Conservation (phyloP, 2,113 vertebrate genomes). For the Heliornis fulica region DNA sequence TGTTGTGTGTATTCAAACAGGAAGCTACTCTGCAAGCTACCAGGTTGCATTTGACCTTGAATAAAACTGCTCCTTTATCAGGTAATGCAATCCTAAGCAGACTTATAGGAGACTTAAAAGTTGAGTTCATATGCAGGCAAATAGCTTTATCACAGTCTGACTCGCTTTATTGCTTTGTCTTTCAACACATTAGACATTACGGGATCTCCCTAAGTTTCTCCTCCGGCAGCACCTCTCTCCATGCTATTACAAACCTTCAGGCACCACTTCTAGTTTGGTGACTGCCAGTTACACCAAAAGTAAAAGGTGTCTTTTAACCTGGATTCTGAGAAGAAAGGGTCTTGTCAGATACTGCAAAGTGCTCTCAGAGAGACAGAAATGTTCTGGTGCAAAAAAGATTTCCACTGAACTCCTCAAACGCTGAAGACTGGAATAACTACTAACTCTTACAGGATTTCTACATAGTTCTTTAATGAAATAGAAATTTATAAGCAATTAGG, state of each 20-base stretch:
- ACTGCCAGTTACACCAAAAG: background rate
- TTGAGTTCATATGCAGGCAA: constrained; percentile 21
- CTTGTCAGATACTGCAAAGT: background rate
- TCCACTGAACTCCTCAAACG: background rate
- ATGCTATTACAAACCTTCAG: background rate
- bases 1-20: background rate
- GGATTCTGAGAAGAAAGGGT: background rate
- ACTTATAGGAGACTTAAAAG: background rate
- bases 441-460: background rate
- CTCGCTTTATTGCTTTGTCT: constrained; percentile 1
- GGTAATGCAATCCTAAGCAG: background rate
- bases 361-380: background rate
- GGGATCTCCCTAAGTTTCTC: background rate
- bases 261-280: background rate
- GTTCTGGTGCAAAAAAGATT: background rate
- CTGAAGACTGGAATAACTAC: background rate
- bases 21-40: background rate
- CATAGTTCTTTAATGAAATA: background rate
- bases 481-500: background rate
- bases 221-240: background rate
- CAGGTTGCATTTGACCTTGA: background rate
- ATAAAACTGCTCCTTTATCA: background rate
- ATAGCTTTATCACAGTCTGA: background rate
- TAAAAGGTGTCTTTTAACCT: background rate
- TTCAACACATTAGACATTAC: background rate